Evolutionary conservation across 2,888 invertebrate genomes (phyloP).

Genomic region (Eupithecia subfuscata): DNA sequence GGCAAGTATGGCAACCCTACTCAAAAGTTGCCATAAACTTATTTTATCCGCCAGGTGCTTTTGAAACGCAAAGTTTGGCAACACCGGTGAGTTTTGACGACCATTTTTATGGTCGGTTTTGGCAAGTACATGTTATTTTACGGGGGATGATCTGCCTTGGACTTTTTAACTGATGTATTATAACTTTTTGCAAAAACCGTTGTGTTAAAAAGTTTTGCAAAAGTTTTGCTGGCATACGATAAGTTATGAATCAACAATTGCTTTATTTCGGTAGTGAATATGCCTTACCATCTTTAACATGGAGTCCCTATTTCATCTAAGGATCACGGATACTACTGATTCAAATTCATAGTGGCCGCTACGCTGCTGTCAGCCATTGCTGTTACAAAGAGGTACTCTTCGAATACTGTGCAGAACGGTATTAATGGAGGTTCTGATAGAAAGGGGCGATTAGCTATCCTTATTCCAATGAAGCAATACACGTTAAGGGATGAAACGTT

Average conservation of each 20-base stretch:
- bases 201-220: neutral
- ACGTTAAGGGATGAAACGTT: too few species aligned
- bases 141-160: constrained; percentile 28
- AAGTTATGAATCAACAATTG: neutral
- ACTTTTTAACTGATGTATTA: constrained; percentile 3
- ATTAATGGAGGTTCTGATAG: neutral
- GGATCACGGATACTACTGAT: neutral
- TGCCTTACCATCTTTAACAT: neutral
- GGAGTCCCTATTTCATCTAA: neutral
- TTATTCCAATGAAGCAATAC: neutral
- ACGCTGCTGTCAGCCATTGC: neutral
- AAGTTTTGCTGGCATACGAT: neutral
- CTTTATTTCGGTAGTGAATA: neutral
- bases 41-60: constrained; percentile 43
- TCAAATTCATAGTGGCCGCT: neutral
- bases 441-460: neutral
- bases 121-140: constrained; percentile 38
- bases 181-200: neutral
- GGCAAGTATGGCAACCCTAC: constrained; percentile 6
- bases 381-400: neutral
- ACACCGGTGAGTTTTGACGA: constrained; percentile 42
- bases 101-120: constrained; percentile 44
- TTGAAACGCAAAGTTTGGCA: constrained; percentile 40
- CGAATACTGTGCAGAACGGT: neutral
- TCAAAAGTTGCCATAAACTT: constrained; percentile 17